A percentile compares a stretch with the other conserved stretches of the same genome.
Evolutionary conservation across 2,797 vertebrate species (phyloP).

Genomic region (Acanthurus leucopareius): DNA sequence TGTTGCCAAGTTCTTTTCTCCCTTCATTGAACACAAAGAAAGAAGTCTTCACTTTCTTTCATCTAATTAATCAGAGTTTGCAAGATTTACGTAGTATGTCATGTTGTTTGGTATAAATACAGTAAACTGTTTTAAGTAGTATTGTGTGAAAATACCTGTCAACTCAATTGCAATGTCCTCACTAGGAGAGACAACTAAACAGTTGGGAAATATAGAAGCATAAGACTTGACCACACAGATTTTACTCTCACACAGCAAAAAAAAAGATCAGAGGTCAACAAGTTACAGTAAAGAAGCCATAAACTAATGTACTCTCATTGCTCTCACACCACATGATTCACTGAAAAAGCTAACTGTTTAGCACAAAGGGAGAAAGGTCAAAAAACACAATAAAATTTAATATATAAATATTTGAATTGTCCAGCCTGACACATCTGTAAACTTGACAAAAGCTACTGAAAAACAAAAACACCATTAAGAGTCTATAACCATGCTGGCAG

Average conservation of each 20-base stretch:
- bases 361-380: no score
- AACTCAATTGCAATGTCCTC: no score
- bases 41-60: not conserved
- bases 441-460: no score
- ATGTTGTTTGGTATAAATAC: not conserved
- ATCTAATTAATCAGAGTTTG: not conserved
- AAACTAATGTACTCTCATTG: no score
- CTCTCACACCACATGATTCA: not conserved
- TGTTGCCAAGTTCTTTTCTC: constrained; percentile 6
- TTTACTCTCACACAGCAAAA: not conserved
- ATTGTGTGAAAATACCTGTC: not conserved
- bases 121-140: not conserved
- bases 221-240: not conserved
- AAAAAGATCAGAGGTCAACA: not conserved
- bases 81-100: not conserved
- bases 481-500: no score
- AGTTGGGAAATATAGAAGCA: not conserved
- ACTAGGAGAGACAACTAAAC: no score
- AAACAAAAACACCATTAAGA: no score
- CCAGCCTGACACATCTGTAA: no score
- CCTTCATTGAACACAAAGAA: not conserved
- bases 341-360: not conserved
- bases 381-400: not conserved
- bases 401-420: no score
- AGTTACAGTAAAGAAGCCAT: no score